phyloP scores from a whole-genome alignment of 2,888 invertebrate genomes.

The Cheilosia soror region DNA sequence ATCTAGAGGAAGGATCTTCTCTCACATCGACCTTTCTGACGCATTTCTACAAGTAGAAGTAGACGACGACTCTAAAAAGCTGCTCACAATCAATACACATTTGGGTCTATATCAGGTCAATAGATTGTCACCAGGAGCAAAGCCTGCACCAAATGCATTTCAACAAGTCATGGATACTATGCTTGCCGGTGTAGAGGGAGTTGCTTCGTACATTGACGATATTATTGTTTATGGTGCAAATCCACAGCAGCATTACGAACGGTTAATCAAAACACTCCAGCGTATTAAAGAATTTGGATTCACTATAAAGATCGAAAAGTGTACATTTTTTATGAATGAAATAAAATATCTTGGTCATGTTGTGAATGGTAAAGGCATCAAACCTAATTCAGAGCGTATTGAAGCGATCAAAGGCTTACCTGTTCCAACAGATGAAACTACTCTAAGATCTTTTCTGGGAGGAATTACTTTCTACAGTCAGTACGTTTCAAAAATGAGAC shows the following conservation, averaged over 20 bases:
- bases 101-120: constrained; percentile 26
- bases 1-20: constrained; percentile 25
- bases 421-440: not conserved
- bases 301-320: constrained; percentile 62
- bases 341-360: constrained; percentile 56
- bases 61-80: constrained; percentile 19
- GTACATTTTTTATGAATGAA: constrained; percentile 47
- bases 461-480: constrained; percentile 52
- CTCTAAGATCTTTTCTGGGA: constrained; percentile 60
- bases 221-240: constrained; percentile 58
- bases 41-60: constrained; percentile 71
- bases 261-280: constrained; percentile 19
- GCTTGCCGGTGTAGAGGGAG: constrained; percentile 53
- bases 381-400: no score
- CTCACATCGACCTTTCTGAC: constrained; percentile 64
- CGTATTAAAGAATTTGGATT: constrained; percentile 51
- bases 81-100: not conserved
- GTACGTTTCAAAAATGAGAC: constrained; percentile 50
- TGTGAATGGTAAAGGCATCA: not conserved
- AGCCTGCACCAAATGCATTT: constrained; percentile 67
- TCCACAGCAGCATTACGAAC: constrained; percentile 38
- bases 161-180: constrained; percentile 69
- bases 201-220: constrained; percentile 58
- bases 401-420: no score
- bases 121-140: constrained; percentile 47